Conservation (phyloP, 2,113 vertebrate species). For the Helogale parvula region DNA sequence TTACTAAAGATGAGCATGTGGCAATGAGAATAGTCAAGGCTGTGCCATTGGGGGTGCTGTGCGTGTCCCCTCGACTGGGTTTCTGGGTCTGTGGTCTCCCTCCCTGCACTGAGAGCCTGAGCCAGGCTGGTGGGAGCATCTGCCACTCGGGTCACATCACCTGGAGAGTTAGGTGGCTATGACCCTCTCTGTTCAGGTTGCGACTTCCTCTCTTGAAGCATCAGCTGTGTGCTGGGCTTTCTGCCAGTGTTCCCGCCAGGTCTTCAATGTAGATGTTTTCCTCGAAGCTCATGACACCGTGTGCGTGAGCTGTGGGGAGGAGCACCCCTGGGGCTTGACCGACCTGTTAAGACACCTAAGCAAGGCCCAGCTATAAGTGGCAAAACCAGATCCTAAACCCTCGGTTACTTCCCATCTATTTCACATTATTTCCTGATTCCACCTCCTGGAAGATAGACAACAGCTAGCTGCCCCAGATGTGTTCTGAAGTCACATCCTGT, state of each 20-base stretch:
- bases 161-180: background rate
- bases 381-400: background rate
- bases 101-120: background rate
- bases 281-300: background rate
- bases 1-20: background rate
- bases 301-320: background rate
- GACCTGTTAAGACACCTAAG: background rate
- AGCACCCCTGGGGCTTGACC: background rate
- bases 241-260: background rate
- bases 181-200: background rate
- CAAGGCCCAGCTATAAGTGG: too few species aligned
- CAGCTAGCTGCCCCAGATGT: background rate
- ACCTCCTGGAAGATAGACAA: background rate
- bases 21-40: too few species aligned
- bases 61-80: background rate
- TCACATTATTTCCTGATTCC: background rate
- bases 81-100: background rate
- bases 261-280: background rate
- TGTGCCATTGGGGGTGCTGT: too few species aligned
- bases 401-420: background rate
- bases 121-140: background rate
- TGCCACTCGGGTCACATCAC: background rate
- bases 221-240: background rate
- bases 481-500: background rate
- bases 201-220: background rate